A percentile compares a stretch with the other conserved stretches of the same genome.
These are phyloP conservation scores for Hoplostethus atlanticus DNA, from an alignment of 2,797 vertebrate species.

Conservation along the genomic window DNA sequence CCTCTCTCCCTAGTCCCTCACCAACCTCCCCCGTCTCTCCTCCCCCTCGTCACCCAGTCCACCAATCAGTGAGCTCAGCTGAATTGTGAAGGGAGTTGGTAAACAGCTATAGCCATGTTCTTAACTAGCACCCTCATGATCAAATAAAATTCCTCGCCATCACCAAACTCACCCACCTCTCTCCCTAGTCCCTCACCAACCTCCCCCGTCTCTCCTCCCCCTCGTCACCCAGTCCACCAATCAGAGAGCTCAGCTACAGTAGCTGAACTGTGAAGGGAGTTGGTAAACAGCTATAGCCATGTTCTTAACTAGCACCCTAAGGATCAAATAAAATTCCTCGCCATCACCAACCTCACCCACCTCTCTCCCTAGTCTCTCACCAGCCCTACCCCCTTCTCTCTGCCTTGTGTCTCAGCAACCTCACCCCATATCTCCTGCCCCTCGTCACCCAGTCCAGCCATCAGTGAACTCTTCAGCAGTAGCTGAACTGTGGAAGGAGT, in stretches of 20 bases:
- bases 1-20: not conserved
- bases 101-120: not conserved
- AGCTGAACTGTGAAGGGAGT: too few species aligned
- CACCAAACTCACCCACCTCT: not conserved
- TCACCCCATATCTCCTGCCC: constrained; percentile 46
- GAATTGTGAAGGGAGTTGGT: too few species aligned
- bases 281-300: not conserved
- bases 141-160: not conserved
- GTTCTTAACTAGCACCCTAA: not conserved
- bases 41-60: not conserved
- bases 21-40: constrained; percentile 1
- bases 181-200: not conserved
- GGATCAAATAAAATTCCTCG: not conserved
- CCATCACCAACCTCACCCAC: constrained; percentile 1
- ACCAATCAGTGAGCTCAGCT: not conserved
- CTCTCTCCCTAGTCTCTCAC: not conserved
- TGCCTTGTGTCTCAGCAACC: constrained; percentile 30
- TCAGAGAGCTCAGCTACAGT: too few species aligned
- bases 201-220: not conserved
- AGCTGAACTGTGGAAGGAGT: constrained; percentile 48
- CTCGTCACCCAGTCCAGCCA: constrained; percentile 62
- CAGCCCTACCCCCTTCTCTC: not conserved
- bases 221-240: not conserved
- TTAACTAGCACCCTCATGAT: not conserved
- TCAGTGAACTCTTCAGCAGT: constrained; percentile 62